Percentiles rank a stretch among this genome's conserved stretches.
These are phyloP conservation scores for Gymnoscopelus braueri DNA, from an alignment of 2,797 vertebrate species.

Conservation along the genomic window DNA sequence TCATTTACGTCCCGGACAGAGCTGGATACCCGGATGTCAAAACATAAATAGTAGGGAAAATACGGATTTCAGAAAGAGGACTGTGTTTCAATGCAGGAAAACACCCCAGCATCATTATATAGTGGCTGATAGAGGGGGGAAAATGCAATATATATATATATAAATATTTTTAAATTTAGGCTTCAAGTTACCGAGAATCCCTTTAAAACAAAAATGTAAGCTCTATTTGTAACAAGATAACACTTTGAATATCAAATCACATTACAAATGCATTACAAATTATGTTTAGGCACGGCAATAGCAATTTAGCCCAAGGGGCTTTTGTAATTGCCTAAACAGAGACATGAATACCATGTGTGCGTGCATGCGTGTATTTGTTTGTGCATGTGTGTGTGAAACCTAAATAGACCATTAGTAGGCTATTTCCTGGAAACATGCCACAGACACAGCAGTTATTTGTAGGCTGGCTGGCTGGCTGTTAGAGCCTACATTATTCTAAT, in stretches of 20 bases:
- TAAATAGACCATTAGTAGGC: conserved; percentile 37
- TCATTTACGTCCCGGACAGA: too few relatives aligned
- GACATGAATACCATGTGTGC: conserved; percentile 16
- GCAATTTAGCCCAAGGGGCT: conserved; percentile 22
- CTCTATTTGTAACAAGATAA: not conserved
- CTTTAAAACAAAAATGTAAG: conserved; percentile 1
- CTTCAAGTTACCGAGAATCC: too few relatives aligned
- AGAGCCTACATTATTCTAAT: too few relatives aligned
- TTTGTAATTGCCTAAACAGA: conserved; percentile 28
- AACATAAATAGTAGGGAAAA: too few relatives aligned
- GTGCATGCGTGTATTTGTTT: too few relatives aligned
- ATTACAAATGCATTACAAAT: conserved; percentile 6
- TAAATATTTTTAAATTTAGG: too few relatives aligned
- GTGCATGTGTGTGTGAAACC: conserved; percentile 33
- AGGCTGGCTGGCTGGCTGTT: not conserved
- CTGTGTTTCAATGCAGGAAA: too few relatives aligned
- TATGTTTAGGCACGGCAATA: conserved; percentile 31
- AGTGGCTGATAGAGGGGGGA: too few relatives aligned
- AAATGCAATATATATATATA: too few relatives aligned
- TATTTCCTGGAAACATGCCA: conserved; percentile 27
- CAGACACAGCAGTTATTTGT: conserved; percentile 30
- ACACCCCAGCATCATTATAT: too few relatives aligned
- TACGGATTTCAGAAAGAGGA: too few relatives aligned
- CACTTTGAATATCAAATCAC: not conserved
- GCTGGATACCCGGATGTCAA: too few relatives aligned